Evolutionary conservation across 2,888 invertebrate genomes (phyloP).

Genomic region (Hyles lineata): DNA sequence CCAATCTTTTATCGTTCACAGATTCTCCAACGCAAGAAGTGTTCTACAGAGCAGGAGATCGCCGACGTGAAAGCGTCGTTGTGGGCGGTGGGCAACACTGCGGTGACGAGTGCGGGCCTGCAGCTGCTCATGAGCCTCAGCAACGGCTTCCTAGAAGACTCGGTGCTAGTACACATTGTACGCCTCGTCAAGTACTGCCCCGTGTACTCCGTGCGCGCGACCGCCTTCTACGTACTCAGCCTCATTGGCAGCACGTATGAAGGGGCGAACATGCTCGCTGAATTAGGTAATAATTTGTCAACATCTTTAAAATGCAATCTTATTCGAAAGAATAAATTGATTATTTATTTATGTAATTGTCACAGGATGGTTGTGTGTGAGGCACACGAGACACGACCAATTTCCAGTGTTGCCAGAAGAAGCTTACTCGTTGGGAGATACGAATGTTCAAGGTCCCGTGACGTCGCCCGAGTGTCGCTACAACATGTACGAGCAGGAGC

Average conservation of each 20-base stretch:
- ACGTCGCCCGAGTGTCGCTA: constrained; percentile 69
- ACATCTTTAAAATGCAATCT: background rate
- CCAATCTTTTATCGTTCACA: constrained; percentile 39
- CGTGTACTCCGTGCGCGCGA: constrained; percentile 95
- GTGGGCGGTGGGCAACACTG: constrained; percentile 95
- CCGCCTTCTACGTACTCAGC: constrained; percentile 94
- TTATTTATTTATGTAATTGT: background rate
- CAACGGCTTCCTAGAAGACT: constrained; percentile 70
- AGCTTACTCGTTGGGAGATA: constrained; percentile 80
- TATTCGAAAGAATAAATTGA: background rate
- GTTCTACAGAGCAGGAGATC: constrained; percentile 88
- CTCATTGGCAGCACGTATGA: constrained; percentile 92
- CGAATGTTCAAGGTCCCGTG: constrained; percentile 62
- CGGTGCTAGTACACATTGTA: constrained; percentile 78
- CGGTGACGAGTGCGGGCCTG: constrained; percentile 90
- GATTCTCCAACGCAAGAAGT: constrained; percentile 81
- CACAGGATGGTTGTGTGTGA: constrained; percentile 89
- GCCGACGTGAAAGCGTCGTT: constrained; percentile 93
- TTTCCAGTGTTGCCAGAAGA: constrained; percentile 91
- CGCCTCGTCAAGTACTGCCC: constrained; percentile 91
- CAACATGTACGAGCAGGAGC: constrained; percentile 67
- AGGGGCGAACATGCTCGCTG: constrained; percentile 91
- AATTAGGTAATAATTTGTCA: constrained; percentile 83
- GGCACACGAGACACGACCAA: constrained; percentile 90
- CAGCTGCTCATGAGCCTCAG: constrained; percentile 87